A percentile compares a stretch with the other conserved stretches of the same genome.
These are phyloP conservation scores for Pagetopsis macropterus DNA, from an alignment of 2,797 vertebrate genomes.

Conservation along the genomic window DNA sequence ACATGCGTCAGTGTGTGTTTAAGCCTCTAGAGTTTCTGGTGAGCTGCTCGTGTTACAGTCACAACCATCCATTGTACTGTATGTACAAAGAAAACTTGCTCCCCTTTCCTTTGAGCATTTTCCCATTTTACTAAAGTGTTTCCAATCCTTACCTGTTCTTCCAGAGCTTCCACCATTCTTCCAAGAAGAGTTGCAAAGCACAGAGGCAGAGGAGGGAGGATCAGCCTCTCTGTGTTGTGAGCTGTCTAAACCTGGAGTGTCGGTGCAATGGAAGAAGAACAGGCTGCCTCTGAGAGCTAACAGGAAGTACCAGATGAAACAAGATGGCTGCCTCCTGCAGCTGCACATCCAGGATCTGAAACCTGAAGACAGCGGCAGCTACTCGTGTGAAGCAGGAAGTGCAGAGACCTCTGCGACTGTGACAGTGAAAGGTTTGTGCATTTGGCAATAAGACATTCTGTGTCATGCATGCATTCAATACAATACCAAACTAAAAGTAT, in stretches of 20 bases:
- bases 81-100: background rate
- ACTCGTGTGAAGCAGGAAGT: conserved; percentile 78
- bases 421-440: conserved; percentile 58
- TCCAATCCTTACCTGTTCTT: background rate
- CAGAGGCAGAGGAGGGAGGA: conserved; percentile 80
- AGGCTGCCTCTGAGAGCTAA: conserved; percentile 79
- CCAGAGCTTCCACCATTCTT: conserved; percentile 84
- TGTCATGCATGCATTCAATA: too few relatives aligned
- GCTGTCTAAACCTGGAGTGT: conserved; percentile 80
- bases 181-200: conserved; percentile 77
- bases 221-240: conserved; percentile 74
- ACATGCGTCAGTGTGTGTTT: too few relatives aligned
- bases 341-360: conserved; percentile 84
- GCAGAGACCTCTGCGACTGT: conserved; percentile 64
- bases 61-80: background rate
- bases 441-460: background rate
- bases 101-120: background rate
- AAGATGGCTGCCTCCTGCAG: conserved; percentile 76
- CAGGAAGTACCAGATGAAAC: conserved; percentile 83
- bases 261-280: conserved; percentile 87
- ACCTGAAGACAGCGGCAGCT: conserved; percentile 86
- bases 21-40: too few relatives aligned
- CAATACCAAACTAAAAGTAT: too few relatives aligned
- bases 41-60: too few relatives aligned
- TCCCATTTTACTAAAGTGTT: background rate